phyloP scores from a whole-genome alignment of 1,140 invertebrate species.

The Ceratina calcarata region DNA sequence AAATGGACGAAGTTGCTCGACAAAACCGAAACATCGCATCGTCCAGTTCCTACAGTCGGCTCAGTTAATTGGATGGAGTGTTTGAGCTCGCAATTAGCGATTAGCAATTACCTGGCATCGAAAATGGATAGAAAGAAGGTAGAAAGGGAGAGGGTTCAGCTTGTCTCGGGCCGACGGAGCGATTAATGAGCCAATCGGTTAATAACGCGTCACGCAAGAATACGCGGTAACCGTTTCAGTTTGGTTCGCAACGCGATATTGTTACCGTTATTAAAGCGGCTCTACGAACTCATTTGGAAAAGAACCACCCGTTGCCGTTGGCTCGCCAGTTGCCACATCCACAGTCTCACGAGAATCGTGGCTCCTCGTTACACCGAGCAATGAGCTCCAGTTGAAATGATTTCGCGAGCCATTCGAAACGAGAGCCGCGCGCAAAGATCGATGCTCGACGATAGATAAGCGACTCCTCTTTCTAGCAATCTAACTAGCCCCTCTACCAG shows the following conservation, averaged over 20 bases:
- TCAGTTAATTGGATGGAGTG: constrained; percentile 77
- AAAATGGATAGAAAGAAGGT: constrained; percentile 46
- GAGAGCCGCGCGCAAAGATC: constrained; percentile 15
- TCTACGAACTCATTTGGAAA: background rate
- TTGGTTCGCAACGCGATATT: constrained; percentile 55
- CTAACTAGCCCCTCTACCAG: no score
- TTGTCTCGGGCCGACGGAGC: constrained; percentile 75
- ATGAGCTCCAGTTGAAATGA: background rate
- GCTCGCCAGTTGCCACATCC: constrained; percentile 21
- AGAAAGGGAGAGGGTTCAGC: constrained; percentile 57
- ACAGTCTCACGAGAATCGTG: constrained; percentile 55
- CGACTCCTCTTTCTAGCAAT: background rate
- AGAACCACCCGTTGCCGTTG: no score
- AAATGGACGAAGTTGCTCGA: background rate
- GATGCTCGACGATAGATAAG: constrained; percentile 24
- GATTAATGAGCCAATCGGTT: constrained; percentile 80
- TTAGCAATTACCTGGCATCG: constrained; percentile 77
- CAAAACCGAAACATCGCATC: background rate
- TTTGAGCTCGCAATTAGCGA: constrained; percentile 78
- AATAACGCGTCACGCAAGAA: constrained; percentile 79
- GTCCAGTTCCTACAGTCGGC: constrained; percentile 5
- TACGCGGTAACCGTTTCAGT: constrained; percentile 71
- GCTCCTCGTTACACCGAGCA: constrained; percentile 40
- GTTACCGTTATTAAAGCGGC: constrained; percentile 57
- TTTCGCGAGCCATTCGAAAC: constrained; percentile 28